Evolutionary conservation across 2,797 vertebrate species (phyloP).

Genomic region (Acrocephalus scirpaceus): DNA sequence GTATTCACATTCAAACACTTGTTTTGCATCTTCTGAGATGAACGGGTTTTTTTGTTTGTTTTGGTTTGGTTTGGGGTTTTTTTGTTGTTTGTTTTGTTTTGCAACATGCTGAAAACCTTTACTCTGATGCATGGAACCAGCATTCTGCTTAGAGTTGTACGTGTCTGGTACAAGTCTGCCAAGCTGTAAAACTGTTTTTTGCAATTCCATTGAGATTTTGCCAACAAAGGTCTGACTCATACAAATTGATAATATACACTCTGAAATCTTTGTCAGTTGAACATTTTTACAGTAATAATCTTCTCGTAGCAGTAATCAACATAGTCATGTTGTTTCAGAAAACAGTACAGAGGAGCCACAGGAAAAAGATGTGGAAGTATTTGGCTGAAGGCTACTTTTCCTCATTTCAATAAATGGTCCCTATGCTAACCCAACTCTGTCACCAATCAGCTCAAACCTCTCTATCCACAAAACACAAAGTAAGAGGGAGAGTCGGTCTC

Average conservation of each 20-base stretch:
- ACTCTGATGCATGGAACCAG: neutral
- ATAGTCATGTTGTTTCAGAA: neutral
- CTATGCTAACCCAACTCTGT: neutral
- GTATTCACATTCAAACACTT: neutral
- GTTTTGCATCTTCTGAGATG: neutral
- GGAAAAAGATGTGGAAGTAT: neutral
- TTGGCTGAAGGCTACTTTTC: neutral
- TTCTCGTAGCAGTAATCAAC: neutral
- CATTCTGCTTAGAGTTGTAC: neutral
- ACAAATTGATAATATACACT: neutral
- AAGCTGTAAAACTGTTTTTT: neutral
- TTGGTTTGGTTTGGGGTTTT: neutral
- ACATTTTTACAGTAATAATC: neutral
- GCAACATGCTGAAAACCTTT: neutral
- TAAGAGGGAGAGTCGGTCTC: neutral
- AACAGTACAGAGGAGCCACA: neutral
- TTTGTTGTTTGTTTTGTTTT: neutral
- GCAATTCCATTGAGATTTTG: neutral
- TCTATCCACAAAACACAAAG: neutral
- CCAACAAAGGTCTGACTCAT: neutral
- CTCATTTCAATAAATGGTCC: neutral
- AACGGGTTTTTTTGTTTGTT: neutral
- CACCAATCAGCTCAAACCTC: neutral
- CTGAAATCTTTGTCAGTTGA: neutral
- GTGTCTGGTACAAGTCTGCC: neutral